Conservation (phyloP, 2,797 vertebrate genomes). For the Gallinago nigripennis region DNA sequence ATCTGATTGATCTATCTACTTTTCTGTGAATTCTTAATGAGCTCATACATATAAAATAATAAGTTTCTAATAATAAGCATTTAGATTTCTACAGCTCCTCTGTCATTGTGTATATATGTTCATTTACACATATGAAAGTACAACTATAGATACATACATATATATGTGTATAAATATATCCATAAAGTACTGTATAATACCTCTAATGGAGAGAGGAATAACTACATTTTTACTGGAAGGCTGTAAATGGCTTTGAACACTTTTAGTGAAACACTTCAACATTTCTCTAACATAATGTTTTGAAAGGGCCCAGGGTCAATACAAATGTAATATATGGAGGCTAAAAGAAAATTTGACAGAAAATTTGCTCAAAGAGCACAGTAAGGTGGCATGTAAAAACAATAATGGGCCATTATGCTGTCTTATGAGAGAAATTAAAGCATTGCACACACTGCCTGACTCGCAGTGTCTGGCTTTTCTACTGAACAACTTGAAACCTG, state of each 20-base stretch:
- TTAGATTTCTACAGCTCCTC: not conserved
- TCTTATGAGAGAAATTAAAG: constrained; percentile 78
- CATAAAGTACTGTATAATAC: not conserved
- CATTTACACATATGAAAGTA: not conserved
- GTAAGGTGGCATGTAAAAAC: constrained; percentile 77
- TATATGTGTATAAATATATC: not conserved
- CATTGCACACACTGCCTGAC: constrained; percentile 61
- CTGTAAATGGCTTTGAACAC: constrained; percentile 63
- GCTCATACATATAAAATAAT: not conserved
- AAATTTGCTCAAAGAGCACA: constrained; percentile 77
- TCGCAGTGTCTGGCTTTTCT: constrained; percentile 68
- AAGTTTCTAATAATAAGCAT: not conserved
- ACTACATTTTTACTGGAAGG: constrained; percentile 71
- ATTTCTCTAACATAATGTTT: constrained; percentile 72
- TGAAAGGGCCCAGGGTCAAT: constrained; percentile 74
- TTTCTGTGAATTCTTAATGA: not conserved
- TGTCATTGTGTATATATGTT: not conserved
- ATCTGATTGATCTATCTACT: not conserved
- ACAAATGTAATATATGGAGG: constrained; percentile 77
- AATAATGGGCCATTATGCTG: constrained; percentile 79
- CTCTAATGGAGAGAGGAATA: constrained; percentile 50
- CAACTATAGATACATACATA: not conserved
- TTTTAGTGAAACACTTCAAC: constrained; percentile 62
- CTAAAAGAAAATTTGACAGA: constrained; percentile 79
- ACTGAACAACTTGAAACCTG: constrained; percentile 49